These are phyloP conservation scores for Macroteleia sp. DNA, from an alignment of 2,888 invertebrate species.

Conservation along the genomic window DNA sequence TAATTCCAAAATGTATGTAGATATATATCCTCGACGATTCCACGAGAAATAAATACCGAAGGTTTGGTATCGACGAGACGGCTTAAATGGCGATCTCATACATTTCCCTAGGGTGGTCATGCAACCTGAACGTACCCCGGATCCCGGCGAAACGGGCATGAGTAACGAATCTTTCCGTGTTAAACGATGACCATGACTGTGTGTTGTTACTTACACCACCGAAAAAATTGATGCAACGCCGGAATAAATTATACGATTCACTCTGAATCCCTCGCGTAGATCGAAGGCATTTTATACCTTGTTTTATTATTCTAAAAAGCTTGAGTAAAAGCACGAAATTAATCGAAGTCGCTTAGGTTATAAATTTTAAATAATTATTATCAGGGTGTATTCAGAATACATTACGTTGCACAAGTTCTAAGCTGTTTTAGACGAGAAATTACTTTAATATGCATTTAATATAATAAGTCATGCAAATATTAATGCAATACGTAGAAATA, in stretches of 20 bases:
- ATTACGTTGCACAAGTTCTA: too few relatives aligned
- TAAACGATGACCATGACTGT: conserved; percentile 65
- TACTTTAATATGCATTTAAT: too few relatives aligned
- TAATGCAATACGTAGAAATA: conserved; percentile 1
- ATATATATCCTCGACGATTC: conserved; percentile 70
- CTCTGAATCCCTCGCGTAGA: conserved; percentile 58
- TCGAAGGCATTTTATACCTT: conserved; percentile 53
- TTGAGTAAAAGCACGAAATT: conserved; percentile 39
- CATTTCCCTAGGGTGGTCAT: conserved; percentile 62
- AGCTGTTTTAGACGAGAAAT: too few relatives aligned
- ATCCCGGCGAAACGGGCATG: conserved; percentile 57
- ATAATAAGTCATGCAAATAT: not conserved
- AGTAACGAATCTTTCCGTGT: conserved; percentile 68
- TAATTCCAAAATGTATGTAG: conserved; percentile 69
- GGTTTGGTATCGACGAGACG: conserved; percentile 63
- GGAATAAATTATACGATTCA: conserved; percentile 60
- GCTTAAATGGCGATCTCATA: conserved; percentile 66
- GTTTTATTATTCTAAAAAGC: conserved; percentile 47
- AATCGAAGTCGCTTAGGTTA: too few relatives aligned
- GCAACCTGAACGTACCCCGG: conserved; percentile 55
- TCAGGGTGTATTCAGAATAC: too few relatives aligned
- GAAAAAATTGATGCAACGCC: conserved; percentile 53
- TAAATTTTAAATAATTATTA: too few relatives aligned
- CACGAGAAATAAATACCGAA: conserved; percentile 65
- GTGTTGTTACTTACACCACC: conserved; percentile 57